These are phyloP conservation scores for Petromus typicus DNA, from an alignment of 2,113 vertebrate genomes.

Conservation along the genomic window DNA sequence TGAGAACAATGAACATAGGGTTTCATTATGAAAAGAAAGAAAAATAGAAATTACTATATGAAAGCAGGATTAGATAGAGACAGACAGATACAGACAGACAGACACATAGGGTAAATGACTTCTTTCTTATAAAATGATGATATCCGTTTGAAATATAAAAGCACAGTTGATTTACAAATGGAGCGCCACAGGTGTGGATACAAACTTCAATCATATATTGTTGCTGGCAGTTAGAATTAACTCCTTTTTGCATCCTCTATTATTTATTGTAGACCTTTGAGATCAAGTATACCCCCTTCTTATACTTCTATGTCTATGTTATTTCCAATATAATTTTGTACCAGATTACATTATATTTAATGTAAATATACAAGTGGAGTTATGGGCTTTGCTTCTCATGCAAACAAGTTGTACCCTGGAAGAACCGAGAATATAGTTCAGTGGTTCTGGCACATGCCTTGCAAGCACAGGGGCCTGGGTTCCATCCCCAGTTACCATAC, in stretches of 20 bases:
- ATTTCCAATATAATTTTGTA: neutral
- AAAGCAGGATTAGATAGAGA: no score
- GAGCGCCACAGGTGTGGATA: neutral
- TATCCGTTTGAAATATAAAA: neutral
- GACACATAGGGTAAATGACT: neutral
- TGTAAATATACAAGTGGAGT: neutral
- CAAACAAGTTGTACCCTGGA: neutral
- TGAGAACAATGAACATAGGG: neutral
- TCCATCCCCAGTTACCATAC: no score
- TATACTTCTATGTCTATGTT: neutral
- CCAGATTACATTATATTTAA: neutral
- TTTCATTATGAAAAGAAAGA: neutral
- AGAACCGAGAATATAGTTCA: no score
- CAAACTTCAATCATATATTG: neutral
- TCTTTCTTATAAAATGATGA: neutral
- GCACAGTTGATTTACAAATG: neutral
- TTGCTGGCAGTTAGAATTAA: neutral
- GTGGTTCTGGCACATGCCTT: no score
- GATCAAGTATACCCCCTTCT: neutral
- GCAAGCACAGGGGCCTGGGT: no score
- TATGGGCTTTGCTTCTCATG: neutral
- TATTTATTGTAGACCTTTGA: neutral
- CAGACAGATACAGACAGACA: no score
- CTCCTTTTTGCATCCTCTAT: neutral
- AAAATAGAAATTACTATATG: neutral